Evolutionary conservation across 2,888 invertebrate species (phyloP), one percentile per base, ranked within the genome.

Genomic region (Protodeltote pygarga): DNA sequence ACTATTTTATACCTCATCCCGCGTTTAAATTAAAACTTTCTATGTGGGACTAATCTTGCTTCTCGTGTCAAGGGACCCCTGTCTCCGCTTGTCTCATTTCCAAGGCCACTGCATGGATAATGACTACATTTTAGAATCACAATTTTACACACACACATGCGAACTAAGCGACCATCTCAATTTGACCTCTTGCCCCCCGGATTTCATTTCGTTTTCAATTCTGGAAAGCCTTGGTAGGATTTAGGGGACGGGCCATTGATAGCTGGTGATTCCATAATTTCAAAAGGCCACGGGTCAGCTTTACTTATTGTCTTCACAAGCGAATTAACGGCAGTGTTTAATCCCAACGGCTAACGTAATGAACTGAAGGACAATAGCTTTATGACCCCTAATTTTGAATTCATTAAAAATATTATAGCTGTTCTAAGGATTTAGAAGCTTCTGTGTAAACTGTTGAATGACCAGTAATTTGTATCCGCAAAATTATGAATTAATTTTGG

Each of bases 11-110:
- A 61, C 71, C 45, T 59, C 66, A 54, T 40, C 34, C 44, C 39
- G 38, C 65, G 70, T 79, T 81, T 83, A 80, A 83, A 82, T 85
- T 83, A 77, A 84, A 81, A 83, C 77, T 83, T 81, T 76, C 53
- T 77, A 82, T 83, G 79, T 71, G 75, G 81, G 79, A 74, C 77
- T 84, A 81, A 84, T 83, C 83, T 84, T 79, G 66, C 54, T 69
- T 21, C 69, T 70, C 71, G 51, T 65, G 75, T 79, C 76, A 72
- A 62, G 73, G 69, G 77, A 79, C 77, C 75, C 65, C 67, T 73
- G 76, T 64, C 79, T 73, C 65, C 65, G 55, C 54, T 50, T 55
- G 64, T 68, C 70, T 67, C 58, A 35, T 57, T 61, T 53, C 57
- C 69, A 66, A 61, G 73, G 78, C 68, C 65, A 65, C 71, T 77